A percentile compares a stretch with the other conserved stretches of the same genome.
phyloP scores from a whole-genome alignment of 2,113 vertebrate genomes.

The Salminus brasiliensis region DNA sequence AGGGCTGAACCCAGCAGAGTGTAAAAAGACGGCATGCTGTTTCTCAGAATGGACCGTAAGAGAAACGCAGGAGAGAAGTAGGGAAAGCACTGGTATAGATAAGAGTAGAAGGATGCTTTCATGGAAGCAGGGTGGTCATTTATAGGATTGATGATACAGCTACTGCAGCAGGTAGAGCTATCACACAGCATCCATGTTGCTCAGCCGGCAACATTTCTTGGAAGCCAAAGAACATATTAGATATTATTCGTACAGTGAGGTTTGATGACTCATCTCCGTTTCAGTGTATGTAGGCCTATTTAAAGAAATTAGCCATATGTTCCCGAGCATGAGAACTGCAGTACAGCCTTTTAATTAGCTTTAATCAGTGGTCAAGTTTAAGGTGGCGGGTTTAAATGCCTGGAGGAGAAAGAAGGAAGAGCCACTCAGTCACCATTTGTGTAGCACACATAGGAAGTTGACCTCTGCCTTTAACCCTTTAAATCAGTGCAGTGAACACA shows the following conservation, averaged over 20 bases:
- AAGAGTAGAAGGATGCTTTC: background rate
- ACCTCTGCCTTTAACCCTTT: no score
- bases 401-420: no score
- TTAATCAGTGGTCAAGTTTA: background rate
- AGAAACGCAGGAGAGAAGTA: background rate
- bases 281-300: background rate
- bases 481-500: no score
- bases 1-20: conserved; percentile 59
- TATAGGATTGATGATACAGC: background rate
- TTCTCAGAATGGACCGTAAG: conserved; percentile 25
- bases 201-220: background rate
- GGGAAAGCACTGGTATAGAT: background rate
- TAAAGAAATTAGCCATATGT: background rate
- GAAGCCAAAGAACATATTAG: background rate
- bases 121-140: background rate
- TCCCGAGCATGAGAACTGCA: background rate
- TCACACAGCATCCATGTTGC: background rate
- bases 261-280: background rate
- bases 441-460: no score
- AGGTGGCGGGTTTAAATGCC: no score
- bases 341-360: background rate
- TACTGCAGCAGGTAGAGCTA: no score
- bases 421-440: no score
- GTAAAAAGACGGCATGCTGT: conserved; percentile 72
- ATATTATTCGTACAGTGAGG: background rate